phyloP scores from a whole-genome alignment of 2,113 vertebrate genomes.

The Erythrolamprus reginae region DNA sequence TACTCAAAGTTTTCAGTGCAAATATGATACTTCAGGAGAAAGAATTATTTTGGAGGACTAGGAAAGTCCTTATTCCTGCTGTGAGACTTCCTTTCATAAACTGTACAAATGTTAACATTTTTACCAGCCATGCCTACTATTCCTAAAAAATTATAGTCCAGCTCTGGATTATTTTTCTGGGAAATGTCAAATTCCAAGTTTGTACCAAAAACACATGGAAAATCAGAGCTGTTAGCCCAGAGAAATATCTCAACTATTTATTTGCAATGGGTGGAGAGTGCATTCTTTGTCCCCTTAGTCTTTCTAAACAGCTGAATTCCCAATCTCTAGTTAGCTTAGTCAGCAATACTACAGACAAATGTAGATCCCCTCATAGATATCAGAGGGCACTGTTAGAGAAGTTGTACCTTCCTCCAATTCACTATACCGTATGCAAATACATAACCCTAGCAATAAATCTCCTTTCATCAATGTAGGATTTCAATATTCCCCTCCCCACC shows the following conservation, averaged over 20 bases:
- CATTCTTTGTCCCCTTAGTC: background rate
- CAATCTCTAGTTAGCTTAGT: background rate
- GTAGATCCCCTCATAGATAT: background rate
- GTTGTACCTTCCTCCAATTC: background rate
- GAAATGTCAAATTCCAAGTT: conserved; percentile 10
- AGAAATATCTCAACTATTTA: conserved; percentile 11
- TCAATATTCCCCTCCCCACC: background rate
- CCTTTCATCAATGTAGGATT: background rate
- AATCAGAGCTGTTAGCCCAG: background rate
- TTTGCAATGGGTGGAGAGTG: background rate
- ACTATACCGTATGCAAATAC: background rate
- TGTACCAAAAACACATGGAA: background rate
- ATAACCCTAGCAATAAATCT: background rate
- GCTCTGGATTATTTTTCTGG: background rate
- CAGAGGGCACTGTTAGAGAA: background rate
- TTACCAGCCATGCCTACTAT: background rate
- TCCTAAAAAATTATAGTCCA: background rate
- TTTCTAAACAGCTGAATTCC: background rate
- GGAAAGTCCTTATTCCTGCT: background rate
- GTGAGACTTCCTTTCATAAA: background rate
- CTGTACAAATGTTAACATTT: background rate
- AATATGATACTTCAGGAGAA: background rate
- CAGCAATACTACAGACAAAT: background rate
- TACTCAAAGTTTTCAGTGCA: background rate
- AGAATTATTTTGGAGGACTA: background rate